Percentiles rank a stretch among this genome's conserved stretches.
Evolutionary conservation across 2,113 vertebrate genomes (phyloP).

Genomic region (Mesitornis unicolor): DNA sequence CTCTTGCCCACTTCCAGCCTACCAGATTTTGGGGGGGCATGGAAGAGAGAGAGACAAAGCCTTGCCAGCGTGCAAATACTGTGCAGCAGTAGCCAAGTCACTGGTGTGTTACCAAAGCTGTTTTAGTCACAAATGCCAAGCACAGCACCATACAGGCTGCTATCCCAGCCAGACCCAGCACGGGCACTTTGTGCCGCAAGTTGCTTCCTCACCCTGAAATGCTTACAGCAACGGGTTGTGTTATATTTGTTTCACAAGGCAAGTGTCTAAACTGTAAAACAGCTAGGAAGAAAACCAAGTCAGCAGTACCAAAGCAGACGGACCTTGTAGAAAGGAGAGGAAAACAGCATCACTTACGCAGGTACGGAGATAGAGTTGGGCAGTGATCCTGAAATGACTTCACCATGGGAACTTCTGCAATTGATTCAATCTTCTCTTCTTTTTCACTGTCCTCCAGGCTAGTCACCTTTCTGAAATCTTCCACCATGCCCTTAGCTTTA

Average conservation of each 20-base stretch:
- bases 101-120: not conserved
- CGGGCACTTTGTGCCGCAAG: not conserved
- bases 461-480: slow-evolving; percentile 28
- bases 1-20: not conserved
- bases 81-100: not conserved
- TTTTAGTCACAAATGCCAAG: not conserved
- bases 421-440: not conserved
- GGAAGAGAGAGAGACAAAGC: not conserved
- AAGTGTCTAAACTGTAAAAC: not conserved
- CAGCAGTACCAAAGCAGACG: not conserved
- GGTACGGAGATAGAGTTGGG: slow-evolving; percentile 49
- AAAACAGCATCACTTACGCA: slow-evolving; percentile 68
- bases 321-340: not conserved
- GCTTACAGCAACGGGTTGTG: not conserved
- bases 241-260: not conserved
- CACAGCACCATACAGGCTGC: rapidly evolving
- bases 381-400: not conserved
- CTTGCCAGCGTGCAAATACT: not conserved
- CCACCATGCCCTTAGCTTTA: not conserved
- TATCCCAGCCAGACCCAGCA: not conserved
- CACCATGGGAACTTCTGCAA: not conserved
- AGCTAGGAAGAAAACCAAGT: not conserved
- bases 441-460: not conserved
- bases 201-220: not conserved
- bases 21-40: not conserved